Percentiles rank a stretch among this genome's conserved stretches.
phyloP scores from a whole-genome alignment of 2,113 vertebrate genomes.

The Procavia capensis region DNA sequence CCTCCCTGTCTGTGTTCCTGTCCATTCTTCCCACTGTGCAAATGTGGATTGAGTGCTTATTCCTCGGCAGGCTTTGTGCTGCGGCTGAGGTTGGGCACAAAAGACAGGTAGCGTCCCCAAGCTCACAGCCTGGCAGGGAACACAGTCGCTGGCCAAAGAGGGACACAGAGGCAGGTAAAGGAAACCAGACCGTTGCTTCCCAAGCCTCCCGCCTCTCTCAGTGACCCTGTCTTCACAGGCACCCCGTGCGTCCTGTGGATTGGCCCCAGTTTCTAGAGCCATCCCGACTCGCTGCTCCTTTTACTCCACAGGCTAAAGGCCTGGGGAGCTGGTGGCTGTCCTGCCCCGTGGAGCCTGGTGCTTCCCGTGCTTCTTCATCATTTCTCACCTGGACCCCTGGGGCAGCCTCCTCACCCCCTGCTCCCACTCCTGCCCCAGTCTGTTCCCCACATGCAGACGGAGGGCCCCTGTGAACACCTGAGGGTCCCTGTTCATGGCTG shows the following conservation, averaged over 20 bases:
- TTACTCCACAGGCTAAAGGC: not conserved
- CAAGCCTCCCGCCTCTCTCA: not conserved
- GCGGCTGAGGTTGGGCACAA: not conserved
- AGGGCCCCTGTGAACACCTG: not conserved
- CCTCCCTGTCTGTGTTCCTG: not conserved
- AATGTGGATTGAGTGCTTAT: not conserved
- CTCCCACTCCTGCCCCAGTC: not conserved
- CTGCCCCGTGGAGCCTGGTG: not conserved
- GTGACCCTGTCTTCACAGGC: fast-evolving
- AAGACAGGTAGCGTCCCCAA: not conserved
- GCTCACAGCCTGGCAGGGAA: not conserved
- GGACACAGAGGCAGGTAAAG: not conserved
- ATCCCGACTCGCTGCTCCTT: not conserved
- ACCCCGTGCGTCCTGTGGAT: not conserved
- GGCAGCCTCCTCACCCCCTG: fast-evolving
- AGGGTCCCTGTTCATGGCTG: not conserved
- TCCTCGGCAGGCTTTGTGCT: not conserved
- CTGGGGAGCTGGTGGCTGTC: not conserved
- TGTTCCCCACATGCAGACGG: too few relatives aligned
- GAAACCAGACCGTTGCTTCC: not conserved
- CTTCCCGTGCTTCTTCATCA: fast-evolving
- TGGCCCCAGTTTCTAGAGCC: not conserved
- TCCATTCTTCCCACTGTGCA: not conserved
- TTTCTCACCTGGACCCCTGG: not conserved
- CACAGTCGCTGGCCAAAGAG: not conserved